Conservation (phyloP, 1,140 invertebrate genomes). For the Neomicropteryx cornuta region DNA sequence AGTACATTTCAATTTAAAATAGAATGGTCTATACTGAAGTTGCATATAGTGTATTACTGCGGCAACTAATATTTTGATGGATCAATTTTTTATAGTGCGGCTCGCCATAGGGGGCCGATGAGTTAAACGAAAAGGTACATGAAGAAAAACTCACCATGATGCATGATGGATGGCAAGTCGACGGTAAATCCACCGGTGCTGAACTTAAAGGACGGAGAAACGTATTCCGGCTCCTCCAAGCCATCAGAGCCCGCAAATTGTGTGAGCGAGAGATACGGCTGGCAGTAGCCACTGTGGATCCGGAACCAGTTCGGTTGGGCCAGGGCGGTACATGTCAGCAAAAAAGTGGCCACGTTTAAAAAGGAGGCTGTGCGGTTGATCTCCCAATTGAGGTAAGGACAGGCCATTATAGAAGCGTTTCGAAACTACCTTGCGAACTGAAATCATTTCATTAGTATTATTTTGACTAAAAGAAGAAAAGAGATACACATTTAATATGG, state of each 20-base stretch:
- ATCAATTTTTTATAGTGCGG: too few relatives aligned
- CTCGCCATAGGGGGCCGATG: too few relatives aligned
- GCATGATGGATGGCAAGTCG: not conserved
- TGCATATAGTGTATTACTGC: too few relatives aligned
- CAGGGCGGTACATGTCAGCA: conserved; percentile 38
- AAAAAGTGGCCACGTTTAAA: conserved; percentile 38
- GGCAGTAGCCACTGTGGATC: conserved; percentile 36
- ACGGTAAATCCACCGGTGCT: conserved; percentile 5
- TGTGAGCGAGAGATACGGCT: conserved; percentile 35
- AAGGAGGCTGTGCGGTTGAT: conserved; percentile 41
- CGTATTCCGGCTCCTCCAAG: conserved; percentile 7
- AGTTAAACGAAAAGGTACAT: too few relatives aligned
- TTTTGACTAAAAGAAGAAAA: too few relatives aligned
- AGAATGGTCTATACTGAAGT: too few relatives aligned
- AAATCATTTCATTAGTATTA: too few relatives aligned
- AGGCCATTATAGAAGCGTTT: conserved; percentile 5
- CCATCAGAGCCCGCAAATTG: conserved; percentile 29
- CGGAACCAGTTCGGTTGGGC: conserved; percentile 42
- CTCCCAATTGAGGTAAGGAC: conserved; percentile 21
- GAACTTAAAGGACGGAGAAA: conserved; percentile 5
- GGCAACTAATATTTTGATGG: too few relatives aligned
- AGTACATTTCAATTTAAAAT: too few relatives aligned
- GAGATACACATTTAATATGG: too few relatives aligned
- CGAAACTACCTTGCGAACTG: not conserved
- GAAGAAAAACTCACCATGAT: too few relatives aligned